Evolutionary conservation across 2,113 vertebrate species (phyloP).

Genomic region (Erythrocebus patas): DNA sequence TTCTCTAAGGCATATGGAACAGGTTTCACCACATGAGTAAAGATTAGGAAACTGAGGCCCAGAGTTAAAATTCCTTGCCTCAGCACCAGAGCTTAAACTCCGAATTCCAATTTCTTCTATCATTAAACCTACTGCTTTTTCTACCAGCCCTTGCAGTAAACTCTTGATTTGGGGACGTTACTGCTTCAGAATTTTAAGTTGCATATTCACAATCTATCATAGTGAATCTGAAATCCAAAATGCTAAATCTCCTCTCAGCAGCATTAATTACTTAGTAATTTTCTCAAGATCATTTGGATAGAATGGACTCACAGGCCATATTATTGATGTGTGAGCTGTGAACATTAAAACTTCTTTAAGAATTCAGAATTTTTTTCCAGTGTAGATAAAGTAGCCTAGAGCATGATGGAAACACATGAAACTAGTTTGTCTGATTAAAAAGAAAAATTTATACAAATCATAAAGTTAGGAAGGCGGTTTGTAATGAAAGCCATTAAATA

Average conservation of each 20-base stretch:
- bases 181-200: not conserved
- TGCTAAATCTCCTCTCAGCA: slow-evolving; percentile 16
- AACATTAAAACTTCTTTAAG: slow-evolving; percentile 69
- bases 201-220: not conserved
- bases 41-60: not conserved
- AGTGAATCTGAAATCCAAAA: not conserved
- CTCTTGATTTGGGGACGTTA: not conserved
- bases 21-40: not conserved
- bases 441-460: slow-evolving; percentile 76
- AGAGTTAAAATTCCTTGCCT: not conserved
- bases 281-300: slow-evolving; percentile 9
- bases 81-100: not conserved
- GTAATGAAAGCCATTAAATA: slow-evolving; percentile 74
- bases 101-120: not conserved
- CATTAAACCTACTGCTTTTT: not conserved
- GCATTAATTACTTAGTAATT: slow-evolving; percentile 35
- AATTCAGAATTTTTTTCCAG: slow-evolving; percentile 15
- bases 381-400: slow-evolving; percentile 37
- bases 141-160: not conserved
- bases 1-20: not conserved
- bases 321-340: slow-evolving; percentile 61
- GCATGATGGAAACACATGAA: slow-evolving; percentile 70
- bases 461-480: slow-evolving; percentile 77
- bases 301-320: not conserved
- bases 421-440: slow-evolving; percentile 72